Conservation (phyloP, 2,797 vertebrate species). For the Australoheros facetus region DNA sequence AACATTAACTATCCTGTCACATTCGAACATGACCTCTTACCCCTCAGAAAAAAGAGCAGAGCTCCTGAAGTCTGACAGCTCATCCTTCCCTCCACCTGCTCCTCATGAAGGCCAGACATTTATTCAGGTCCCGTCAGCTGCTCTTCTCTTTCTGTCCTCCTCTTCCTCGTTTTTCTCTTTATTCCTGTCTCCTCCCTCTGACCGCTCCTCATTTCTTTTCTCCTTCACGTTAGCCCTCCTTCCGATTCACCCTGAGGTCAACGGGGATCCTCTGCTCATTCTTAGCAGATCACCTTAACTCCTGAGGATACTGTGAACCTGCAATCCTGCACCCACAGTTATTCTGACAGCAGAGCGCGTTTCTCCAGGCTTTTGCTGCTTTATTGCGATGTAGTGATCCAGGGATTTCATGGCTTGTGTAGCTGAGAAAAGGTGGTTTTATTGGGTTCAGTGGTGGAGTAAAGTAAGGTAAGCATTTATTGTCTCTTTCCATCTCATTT, state of each 20-base stretch:
- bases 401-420: neutral
- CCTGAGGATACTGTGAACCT: neutral
- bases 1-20: neutral
- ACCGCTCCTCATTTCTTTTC: constrained; percentile 15
- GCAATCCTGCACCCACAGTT: neutral
- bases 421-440: constrained; percentile 31
- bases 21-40: constrained; percentile 41
- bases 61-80: constrained; percentile 38
- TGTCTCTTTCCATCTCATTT: constrained; percentile 46
- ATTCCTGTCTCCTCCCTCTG: constrained; percentile 15
- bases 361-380: neutral
- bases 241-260: constrained; percentile 21
- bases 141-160: neutral
- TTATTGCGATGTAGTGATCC: neutral
- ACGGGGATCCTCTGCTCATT: constrained; percentile 5
- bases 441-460: constrained; percentile 45
- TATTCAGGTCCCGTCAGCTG: neutral
- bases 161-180: constrained; percentile 11
- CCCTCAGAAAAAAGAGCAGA: constrained; percentile 26
- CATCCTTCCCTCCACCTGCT: constrained; percentile 27
- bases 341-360: neutral
- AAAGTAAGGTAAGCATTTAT: constrained; percentile 17
- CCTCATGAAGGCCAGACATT: neutral
- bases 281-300: neutral
- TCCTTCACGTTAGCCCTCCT: constrained; percentile 15